phyloP scores from a whole-genome alignment of 2,888 invertebrate species.

The Melieria omissa region DNA sequence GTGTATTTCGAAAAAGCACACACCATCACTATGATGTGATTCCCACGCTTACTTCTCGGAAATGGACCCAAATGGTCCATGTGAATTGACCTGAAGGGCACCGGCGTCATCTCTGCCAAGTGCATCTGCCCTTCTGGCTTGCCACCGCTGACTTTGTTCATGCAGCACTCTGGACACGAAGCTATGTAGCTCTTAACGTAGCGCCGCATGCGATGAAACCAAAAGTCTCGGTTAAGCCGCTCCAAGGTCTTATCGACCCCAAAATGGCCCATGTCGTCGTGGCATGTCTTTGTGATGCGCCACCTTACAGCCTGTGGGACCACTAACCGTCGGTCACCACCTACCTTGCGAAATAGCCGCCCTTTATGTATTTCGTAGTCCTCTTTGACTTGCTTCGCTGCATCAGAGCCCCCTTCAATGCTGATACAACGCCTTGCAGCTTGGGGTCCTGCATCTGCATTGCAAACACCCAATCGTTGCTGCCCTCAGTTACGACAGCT shows the following conservation, averaged over 20 bases:
- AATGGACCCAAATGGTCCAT: background rate
- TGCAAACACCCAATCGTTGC: too few relatives aligned
- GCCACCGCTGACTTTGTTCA: background rate
- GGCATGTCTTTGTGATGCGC: conserved; percentile 1
- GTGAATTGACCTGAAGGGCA: background rate
- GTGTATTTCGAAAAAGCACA: too few relatives aligned
- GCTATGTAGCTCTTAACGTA: background rate
- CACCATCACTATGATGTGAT: too few relatives aligned
- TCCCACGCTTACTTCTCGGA: too few relatives aligned
- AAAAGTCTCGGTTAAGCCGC: background rate
- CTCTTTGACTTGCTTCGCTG: too few relatives aligned
- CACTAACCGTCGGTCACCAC: background rate
- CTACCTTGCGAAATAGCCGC: background rate
- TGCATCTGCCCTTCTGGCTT: background rate
- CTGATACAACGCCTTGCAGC: too few relatives aligned
- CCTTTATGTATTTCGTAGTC: background rate
- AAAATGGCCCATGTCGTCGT: background rate
- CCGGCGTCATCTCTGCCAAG: background rate
- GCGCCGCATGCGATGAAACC: conserved; percentile 1
- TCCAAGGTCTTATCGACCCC: background rate
- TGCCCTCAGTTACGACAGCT: too few relatives aligned
- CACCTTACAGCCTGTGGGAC: conserved; percentile 4
- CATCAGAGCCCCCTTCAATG: too few relatives aligned
- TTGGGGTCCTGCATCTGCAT: too few relatives aligned
- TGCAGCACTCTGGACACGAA: too few relatives aligned